These are phyloP conservation scores for Enoplosus armatus DNA, from an alignment of 2,797 vertebrate genomes.

Conservation along the genomic window DNA sequence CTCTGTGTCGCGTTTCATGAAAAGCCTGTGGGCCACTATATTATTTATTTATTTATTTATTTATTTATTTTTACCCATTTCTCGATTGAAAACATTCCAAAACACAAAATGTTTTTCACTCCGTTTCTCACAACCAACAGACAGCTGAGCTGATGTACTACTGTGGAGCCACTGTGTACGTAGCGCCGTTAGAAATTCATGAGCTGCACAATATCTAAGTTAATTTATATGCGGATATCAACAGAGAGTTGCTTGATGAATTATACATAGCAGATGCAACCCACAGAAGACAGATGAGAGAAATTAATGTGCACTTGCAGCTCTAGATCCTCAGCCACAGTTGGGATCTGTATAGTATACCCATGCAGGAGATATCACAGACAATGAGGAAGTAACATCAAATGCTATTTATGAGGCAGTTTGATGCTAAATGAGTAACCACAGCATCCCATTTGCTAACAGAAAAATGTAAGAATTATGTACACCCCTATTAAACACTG, in stretches of 20 bases:
- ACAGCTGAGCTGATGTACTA: constrained; percentile 51
- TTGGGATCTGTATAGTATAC: constrained; percentile 43
- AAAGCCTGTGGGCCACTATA: constrained; percentile 35
- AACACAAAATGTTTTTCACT: constrained; percentile 59
- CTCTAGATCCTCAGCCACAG: constrained; percentile 48
- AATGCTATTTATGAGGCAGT: constrained; percentile 56
- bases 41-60: neutral
- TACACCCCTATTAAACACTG: neutral
- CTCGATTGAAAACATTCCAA: constrained; percentile 44
- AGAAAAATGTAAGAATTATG: constrained; percentile 15
- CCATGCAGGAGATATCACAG: constrained; percentile 51
- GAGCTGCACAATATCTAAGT: constrained; percentile 76
- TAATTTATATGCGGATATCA: constrained; percentile 80
- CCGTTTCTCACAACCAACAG: constrained; percentile 38
- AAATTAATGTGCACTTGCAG: constrained; percentile 73
- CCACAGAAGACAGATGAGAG: constrained; percentile 76
- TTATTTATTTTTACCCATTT: constrained; percentile 32
- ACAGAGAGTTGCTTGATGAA: constrained; percentile 78
- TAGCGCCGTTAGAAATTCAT: constrained; percentile 72
- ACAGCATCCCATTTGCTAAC: constrained; percentile 15
- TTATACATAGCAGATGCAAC: constrained; percentile 80
- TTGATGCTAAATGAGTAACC: constrained; percentile 35
- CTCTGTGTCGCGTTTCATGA: constrained; percentile 30
- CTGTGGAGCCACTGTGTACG: constrained; percentile 64
- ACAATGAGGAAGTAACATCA: constrained; percentile 44